phyloP scores from a whole-genome alignment of 2,113 vertebrate species.

The Sclerurus mexicanus region DNA sequence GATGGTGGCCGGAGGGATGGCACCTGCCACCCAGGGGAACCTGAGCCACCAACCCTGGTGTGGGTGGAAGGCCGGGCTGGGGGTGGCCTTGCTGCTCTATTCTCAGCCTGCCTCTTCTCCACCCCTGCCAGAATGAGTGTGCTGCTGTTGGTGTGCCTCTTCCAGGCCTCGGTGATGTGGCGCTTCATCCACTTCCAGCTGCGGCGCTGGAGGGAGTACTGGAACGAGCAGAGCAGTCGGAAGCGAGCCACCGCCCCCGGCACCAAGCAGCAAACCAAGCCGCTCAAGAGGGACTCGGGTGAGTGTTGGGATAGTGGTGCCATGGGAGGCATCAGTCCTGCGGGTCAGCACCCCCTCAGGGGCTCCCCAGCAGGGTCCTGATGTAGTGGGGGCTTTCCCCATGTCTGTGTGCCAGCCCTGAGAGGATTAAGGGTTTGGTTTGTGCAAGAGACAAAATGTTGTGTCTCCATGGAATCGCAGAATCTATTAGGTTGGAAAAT shows the following conservation, averaged over 20 bases:
- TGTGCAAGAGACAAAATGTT: not conserved
- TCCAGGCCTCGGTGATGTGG: slow-evolving; percentile 96
- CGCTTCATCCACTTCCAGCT: slow-evolving; percentile 97
- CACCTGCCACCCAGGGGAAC: fast-evolving
- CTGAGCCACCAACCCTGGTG: fast-evolving
- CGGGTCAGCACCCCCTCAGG: not conserved
- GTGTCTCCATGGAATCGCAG: not conserved
- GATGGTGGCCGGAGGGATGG: not conserved
- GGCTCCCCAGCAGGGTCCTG: not conserved
- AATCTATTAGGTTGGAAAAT: not conserved
- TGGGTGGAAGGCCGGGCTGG: not conserved
- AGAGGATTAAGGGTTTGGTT: not conserved
- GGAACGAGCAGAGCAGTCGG: slow-evolving; percentile 86
- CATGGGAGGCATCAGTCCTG: not conserved
- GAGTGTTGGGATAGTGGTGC: not conserved
- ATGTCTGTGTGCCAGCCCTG: fast-evolving
- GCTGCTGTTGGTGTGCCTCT: slow-evolving; percentile 88
- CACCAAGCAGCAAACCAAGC: slow-evolving; percentile 78
- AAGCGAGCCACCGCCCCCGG: slow-evolving; percentile 43
- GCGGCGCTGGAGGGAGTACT: slow-evolving; percentile 90
- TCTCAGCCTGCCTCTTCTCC: slow-evolving; percentile 56
- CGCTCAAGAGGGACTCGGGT: slow-evolving; percentile 88
- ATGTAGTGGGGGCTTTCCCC: fast-evolving
- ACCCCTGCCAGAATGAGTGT: slow-evolving; percentile 81
- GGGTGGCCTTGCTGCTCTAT: not conserved